Evolutionary conservation across 2,888 invertebrate genomes (phyloP).

Genomic region (Aplocera efformata): DNA sequence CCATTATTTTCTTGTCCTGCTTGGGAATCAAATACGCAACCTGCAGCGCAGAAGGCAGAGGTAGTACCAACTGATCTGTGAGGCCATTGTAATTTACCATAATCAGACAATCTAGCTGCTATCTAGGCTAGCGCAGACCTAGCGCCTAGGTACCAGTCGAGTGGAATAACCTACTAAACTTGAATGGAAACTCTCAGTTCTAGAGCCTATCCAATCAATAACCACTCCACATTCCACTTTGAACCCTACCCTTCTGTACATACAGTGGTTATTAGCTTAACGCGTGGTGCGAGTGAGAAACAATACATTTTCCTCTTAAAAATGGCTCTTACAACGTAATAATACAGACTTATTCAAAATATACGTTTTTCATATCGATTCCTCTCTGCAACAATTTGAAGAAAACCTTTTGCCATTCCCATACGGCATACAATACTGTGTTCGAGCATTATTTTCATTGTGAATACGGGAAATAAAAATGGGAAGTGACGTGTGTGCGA

Average conservation of each 20-base stretch:
- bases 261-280: background rate
- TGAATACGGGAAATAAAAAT: slow-evolving; percentile 9
- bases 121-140: background rate
- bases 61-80: too few relatives aligned
- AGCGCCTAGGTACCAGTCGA: slow-evolving; percentile 10
- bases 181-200: slow-evolving; percentile 12
- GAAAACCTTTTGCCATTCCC: background rate
- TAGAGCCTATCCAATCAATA: slow-evolving; percentile 22
- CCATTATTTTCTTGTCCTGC: too few relatives aligned
- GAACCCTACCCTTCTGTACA: slow-evolving; percentile 2
- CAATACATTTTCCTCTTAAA: slow-evolving; percentile 29
- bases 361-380: slow-evolving; percentile 20
- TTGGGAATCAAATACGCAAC: too few relatives aligned
- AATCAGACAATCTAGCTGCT: background rate
- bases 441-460: slow-evolving; percentile 3
- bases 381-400: background rate
- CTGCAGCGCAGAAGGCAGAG: too few relatives aligned
- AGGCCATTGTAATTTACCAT: too few relatives aligned
- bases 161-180: slow-evolving; percentile 30
- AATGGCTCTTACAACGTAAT: slow-evolving; percentile 26
- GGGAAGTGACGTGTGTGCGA: background rate
- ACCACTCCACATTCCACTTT: slow-evolving; percentile 4
- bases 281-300: slow-evolving; percentile 14
- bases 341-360: slow-evolving; percentile 27
- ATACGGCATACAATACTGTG: slow-evolving; percentile 1